These are phyloP conservation scores for Pogonocichla stellata DNA, from an alignment of 2,113 vertebrate genomes.

Conservation along the genomic window DNA sequence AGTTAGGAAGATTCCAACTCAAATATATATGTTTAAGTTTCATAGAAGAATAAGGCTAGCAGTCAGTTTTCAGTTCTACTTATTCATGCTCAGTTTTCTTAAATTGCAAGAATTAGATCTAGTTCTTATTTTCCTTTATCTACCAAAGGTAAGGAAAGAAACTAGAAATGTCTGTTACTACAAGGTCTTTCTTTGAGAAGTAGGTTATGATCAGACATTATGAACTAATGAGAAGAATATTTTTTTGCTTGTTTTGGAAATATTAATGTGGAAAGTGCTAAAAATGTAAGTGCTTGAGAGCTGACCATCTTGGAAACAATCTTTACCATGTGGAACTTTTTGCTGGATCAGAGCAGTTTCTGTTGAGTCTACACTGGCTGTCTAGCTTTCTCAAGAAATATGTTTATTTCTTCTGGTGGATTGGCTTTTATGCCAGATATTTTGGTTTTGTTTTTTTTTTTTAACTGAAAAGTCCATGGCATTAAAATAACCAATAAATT, in stretches of 20 bases:
- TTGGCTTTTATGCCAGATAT: neutral
- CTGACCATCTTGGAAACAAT: neutral
- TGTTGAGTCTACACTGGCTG: neutral
- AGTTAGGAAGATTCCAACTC: neutral
- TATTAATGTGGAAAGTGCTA: neutral
- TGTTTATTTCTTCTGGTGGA: slow-evolving; percentile 35
- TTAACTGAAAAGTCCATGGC: neutral
- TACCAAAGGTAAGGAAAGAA: neutral
- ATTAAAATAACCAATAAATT: slow-evolving; percentile 25
- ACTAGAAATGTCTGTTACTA: neutral
- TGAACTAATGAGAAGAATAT: neutral
- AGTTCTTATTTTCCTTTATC: neutral
- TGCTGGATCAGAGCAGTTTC: slow-evolving; percentile 16
- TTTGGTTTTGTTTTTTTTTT: neutral
- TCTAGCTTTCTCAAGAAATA: slow-evolving; percentile 3
- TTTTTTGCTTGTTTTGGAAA: neutral
- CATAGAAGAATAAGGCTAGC: neutral
- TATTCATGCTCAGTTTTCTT: neutral
- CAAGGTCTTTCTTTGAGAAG: neutral
- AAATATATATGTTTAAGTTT: neutral
- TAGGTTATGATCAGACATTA: neutral
- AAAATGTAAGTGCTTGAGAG: neutral
- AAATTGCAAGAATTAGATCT: neutral
- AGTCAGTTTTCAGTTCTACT: neutral
- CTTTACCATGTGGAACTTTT: neutral